Percentiles rank a stretch among this genome's conserved stretches.
These are phyloP conservation scores for Malurus cyaneus DNA, from an alignment of 2,113 vertebrate genomes.

Conservation along the genomic window DNA sequence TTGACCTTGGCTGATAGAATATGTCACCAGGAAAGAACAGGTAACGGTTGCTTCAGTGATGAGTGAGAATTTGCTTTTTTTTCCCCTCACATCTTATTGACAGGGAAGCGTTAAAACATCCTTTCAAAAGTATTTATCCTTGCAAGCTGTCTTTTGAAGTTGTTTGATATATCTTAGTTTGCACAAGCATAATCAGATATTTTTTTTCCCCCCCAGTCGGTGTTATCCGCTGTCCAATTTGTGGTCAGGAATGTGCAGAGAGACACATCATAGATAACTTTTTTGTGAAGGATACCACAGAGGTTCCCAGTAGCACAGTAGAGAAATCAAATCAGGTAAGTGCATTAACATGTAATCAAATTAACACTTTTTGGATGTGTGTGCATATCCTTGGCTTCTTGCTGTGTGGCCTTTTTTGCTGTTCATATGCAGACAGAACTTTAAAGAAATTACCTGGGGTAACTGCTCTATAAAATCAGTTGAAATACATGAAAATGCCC, in stretches of 20 bases:
- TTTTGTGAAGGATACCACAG: constrained; percentile 96
- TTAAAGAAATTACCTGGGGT: neutral
- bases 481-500: neutral
- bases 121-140: neutral
- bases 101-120: neutral
- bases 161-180: neutral
- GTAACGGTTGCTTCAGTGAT: neutral
- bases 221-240: constrained; percentile 93
- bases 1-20: neutral
- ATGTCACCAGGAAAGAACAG: neutral
- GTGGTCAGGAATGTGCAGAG: constrained; percentile 95
- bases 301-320: constrained; percentile 97
- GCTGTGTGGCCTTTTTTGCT: constrained; percentile 13
- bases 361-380: constrained; percentile 9
- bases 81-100: neutral
- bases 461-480: neutral
- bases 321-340: constrained; percentile 96
- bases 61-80: neutral
- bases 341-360: constrained; percentile 17
- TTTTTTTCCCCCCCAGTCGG: constrained; percentile 74
- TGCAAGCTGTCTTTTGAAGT: constrained; percentile 16
- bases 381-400: constrained; percentile 2
- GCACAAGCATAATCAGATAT: neutral
- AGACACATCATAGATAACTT: constrained; percentile 96
- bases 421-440: neutral